These are phyloP conservation scores for Carcinoscorpius rotundicauda DNA, from an alignment of 1,140 invertebrate species.

Conservation along the genomic window DNA sequence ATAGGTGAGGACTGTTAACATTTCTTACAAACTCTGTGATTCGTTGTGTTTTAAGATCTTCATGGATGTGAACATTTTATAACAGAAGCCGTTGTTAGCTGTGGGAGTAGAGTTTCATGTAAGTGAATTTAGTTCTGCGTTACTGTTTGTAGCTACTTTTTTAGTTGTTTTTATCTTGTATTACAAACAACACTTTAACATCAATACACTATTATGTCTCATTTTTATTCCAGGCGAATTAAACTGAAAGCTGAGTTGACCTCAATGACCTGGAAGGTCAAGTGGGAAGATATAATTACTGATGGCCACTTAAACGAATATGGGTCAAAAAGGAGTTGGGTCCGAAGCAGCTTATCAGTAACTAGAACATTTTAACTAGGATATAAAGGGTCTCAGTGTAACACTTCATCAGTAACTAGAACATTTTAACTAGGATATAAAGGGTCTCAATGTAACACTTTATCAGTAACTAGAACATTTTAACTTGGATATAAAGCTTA, in stretches of 20 bases:
- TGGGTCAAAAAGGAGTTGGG: slow-evolving; percentile 25
- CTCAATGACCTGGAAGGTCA: slow-evolving; percentile 89
- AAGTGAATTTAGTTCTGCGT: too few relatives aligned
- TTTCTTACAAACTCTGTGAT: too few relatives aligned
- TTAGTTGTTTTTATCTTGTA: too few relatives aligned
- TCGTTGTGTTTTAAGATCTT: too few relatives aligned
- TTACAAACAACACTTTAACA: too few relatives aligned
- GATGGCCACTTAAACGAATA: slow-evolving; percentile 20
- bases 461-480: slow-evolving; percentile 10
- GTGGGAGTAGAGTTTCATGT: too few relatives aligned
- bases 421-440: too few relatives aligned
- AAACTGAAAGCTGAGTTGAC: slow-evolving; percentile 85
- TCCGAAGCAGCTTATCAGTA: slow-evolving; percentile 15
- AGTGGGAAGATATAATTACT: slow-evolving; percentile 57
- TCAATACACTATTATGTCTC: not conserved
- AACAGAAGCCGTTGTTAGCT: too few relatives aligned
- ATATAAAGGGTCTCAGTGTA: not conserved
- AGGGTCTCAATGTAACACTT: slow-evolving; percentile 2
- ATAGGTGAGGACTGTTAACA: too few relatives aligned
- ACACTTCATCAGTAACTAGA: slow-evolving; percentile 15
- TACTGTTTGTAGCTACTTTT: too few relatives aligned
- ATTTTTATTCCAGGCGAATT: slow-evolving; percentile 53
- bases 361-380: not conserved
- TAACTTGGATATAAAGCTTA: not conserved
- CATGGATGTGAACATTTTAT: too few relatives aligned